A percentile compares a stretch with the other conserved stretches of the same genome.
Evolutionary conservation across 2,888 invertebrate genomes (phyloP).

Genomic region (Nudaria mundana): DNA sequence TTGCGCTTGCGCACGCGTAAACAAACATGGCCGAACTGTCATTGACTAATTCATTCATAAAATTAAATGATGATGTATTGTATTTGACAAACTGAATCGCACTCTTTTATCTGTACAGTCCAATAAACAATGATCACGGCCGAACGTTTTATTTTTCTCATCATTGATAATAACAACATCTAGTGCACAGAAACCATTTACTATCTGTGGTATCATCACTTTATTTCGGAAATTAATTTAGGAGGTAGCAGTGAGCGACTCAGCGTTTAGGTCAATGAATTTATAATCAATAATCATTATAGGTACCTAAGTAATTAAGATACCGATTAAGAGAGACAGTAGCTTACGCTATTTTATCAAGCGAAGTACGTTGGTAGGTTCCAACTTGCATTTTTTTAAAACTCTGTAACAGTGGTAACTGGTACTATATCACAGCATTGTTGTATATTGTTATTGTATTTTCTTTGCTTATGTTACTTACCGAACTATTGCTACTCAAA

Average conservation of each 20-base stretch:
- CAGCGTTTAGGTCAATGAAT: too few species aligned
- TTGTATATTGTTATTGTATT: too few species aligned
- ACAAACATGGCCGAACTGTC: slow-evolving; percentile 79
- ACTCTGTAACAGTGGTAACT: not conserved
- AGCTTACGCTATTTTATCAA: too few species aligned
- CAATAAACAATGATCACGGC: slow-evolving; percentile 23
- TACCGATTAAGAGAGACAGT: too few species aligned
- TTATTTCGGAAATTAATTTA: slow-evolving; percentile 8
- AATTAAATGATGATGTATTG: slow-evolving; percentile 68
- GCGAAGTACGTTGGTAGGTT: too few species aligned
- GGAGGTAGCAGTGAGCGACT: slow-evolving; percentile 9
- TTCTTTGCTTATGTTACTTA: too few species aligned
- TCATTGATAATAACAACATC: slow-evolving; percentile 9
- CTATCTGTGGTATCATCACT: too few species aligned
- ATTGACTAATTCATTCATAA: slow-evolving; percentile 80
- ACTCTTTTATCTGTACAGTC: slow-evolving; percentile 49
- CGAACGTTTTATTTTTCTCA: slow-evolving; percentile 22
- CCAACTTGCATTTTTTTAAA: too few species aligned
- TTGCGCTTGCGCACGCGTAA: slow-evolving; percentile 70
- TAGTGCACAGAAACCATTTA: slow-evolving; percentile 10
- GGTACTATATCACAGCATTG: not conserved
- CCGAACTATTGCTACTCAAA: too few species aligned
- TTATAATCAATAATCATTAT: too few species aligned
- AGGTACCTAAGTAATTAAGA: too few species aligned
- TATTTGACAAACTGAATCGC: slow-evolving; percentile 65